Conservation (phyloP, 2,113 vertebrate species). For the Antennarius striatus region DNA sequence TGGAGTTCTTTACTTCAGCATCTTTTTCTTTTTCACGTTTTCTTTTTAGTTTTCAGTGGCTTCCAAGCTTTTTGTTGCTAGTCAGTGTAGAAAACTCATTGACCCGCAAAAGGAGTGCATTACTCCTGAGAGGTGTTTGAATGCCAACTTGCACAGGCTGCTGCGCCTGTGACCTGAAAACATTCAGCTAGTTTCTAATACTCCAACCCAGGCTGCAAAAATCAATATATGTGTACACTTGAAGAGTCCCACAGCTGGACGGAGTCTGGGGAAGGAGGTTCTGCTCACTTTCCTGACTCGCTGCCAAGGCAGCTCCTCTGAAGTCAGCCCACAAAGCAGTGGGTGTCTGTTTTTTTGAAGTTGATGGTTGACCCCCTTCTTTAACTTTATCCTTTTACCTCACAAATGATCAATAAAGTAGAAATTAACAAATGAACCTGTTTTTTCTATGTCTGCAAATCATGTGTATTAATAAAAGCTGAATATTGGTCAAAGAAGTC, state of each 20-base stretch:
- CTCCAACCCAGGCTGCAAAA: conserved; percentile 32
- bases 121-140: conserved; percentile 61
- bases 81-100: conserved; percentile 42
- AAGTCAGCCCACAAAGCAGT: conserved; percentile 11
- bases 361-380: neutral
- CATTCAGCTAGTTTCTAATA: conserved; percentile 45
- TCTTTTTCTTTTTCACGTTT: conserved; percentile 20
- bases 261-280: conserved; percentile 3
- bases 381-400: neutral
- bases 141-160: conserved; percentile 58
- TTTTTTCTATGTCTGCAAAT: too few relatives aligned
- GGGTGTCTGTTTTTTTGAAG: conserved; percentile 15
- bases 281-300: neutral
- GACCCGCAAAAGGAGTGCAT: conserved; percentile 57
- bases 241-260: conserved; percentile 18
- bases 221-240: conserved; percentile 38
- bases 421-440: too few relatives aligned
- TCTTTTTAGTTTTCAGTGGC: conserved; percentile 60
- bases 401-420: too few relatives aligned
- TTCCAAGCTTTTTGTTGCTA: conserved; percentile 51
- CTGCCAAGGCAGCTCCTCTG: conserved; percentile 15
- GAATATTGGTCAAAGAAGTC: too few relatives aligned
- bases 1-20: neutral
- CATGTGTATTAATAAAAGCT: too few relatives aligned
- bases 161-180: conserved; percentile 46